A percentile compares a stretch with the other conserved stretches of the same genome.
Conservation (phyloP, 2,113 vertebrate species). For the Erythrolamprus reginae region DNA sequence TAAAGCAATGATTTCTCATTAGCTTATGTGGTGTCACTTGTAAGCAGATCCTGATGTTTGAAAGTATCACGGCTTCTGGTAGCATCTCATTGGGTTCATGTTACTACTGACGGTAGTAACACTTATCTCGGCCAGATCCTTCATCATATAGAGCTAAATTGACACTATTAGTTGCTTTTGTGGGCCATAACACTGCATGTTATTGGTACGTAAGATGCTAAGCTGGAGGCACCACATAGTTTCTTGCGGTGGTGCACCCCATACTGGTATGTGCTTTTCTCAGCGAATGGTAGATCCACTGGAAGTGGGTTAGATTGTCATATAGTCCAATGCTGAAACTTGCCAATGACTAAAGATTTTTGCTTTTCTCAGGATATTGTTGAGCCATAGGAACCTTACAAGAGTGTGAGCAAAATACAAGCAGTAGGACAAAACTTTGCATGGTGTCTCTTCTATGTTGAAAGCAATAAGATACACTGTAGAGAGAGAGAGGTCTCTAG, state of each 20-base stretch:
- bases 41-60: conserved; percentile 62
- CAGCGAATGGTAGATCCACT: conserved; percentile 63
- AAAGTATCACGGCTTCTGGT: conserved; percentile 61
- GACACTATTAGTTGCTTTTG: conserved; percentile 48
- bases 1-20: conserved; percentile 63
- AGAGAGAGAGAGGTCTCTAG: conserved; percentile 67
- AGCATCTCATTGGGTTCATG: conserved; percentile 50
- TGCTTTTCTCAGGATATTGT: conserved; percentile 74
- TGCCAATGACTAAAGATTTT: conserved; percentile 66
- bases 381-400: conserved; percentile 70
- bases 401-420: conserved; percentile 62
- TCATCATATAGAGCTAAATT: conserved; percentile 41
- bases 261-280: conserved; percentile 53
- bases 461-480: conserved; percentile 70
- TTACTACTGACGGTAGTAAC: conserved; percentile 57
- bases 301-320: conserved; percentile 56
- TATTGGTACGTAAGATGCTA: conserved; percentile 56
- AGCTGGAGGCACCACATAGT: conserved; percentile 58
- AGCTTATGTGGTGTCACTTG: conserved; percentile 60
- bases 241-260: conserved; percentile 56
- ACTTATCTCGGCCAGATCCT: conserved; percentile 44
- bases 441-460: conserved; percentile 67
- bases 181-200: conserved; percentile 65
- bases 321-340: conserved; percentile 59
- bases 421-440: conserved; percentile 70